phyloP scores from a whole-genome alignment of 2,113 vertebrate species.

The Zosterops hypoxanthus region DNA sequence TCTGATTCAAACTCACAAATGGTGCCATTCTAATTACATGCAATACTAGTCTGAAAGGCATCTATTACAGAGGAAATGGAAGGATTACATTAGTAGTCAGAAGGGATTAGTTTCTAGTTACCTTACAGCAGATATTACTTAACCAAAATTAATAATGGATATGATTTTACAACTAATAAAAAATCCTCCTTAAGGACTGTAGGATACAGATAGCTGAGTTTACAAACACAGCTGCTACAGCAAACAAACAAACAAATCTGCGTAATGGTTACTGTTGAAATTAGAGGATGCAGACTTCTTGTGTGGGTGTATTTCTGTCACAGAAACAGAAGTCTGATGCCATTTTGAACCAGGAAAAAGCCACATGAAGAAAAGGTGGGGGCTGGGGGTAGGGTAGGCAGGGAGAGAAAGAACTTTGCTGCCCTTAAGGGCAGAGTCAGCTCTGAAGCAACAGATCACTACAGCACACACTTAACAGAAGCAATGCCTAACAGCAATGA shows the following conservation, averaged over 20 bases:
- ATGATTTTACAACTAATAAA: neutral
- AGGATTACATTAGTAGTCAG: neutral
- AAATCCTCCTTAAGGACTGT: neutral
- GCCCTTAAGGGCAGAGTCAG: neutral
- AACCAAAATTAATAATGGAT: neutral
- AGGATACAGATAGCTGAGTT: neutral
- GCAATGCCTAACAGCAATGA: neutral
- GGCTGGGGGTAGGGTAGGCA: accelerated
- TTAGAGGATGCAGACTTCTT: neutral
- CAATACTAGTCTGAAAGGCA: neutral
- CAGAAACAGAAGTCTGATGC: neutral
- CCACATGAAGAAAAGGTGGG: neutral
- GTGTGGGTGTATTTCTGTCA: neutral
- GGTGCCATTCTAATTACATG: neutral
- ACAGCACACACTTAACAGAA: neutral
- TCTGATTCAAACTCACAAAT: neutral
- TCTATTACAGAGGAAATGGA: neutral
- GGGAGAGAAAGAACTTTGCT: neutral
- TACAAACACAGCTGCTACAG: neutral
- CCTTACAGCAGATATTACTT: neutral
- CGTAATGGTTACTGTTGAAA: neutral
- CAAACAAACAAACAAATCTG: neutral
- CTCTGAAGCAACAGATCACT: neutral
- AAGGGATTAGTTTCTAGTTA: neutral
- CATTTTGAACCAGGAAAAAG: neutral